Evolutionary conservation across 2,888 invertebrate species (phyloP).

Genomic region (Ramazzottius varieornatus): DNA sequence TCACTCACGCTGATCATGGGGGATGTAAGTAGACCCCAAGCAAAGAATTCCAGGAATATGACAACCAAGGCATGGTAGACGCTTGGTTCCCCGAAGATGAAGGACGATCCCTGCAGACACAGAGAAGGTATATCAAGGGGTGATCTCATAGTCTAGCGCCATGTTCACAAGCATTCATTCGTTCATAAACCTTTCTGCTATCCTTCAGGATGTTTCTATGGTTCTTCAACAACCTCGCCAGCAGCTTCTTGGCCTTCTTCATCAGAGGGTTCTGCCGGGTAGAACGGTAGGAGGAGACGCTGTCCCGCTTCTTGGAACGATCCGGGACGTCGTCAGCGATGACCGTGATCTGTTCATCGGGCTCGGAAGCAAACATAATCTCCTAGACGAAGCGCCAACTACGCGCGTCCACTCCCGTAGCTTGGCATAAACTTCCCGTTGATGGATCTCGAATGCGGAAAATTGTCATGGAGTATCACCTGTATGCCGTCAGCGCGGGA

Average conservation of each 20-base stretch:
- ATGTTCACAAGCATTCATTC: background rate
- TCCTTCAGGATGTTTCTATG: background rate
- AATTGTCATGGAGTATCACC: too few species aligned
- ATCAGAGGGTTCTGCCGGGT: background rate
- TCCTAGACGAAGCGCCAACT: too few species aligned
- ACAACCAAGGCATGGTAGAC: slow-evolving; percentile 95
- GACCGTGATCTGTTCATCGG: background rate
- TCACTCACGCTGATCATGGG: slow-evolving; percentile 45
- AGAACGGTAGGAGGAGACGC: background rate
- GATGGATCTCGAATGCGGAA: too few species aligned
- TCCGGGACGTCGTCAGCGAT: background rate
- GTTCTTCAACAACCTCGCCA: background rate
- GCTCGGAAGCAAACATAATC: background rate
- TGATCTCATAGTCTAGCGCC: background rate
- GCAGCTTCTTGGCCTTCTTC: background rate
- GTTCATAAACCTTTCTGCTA: background rate
- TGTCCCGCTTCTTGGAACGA: background rate
- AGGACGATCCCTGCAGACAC: background rate
- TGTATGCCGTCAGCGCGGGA: too few species aligned
- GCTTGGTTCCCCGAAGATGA: slow-evolving; percentile 53
- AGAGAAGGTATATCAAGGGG: background rate
- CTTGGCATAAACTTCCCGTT: too few species aligned
- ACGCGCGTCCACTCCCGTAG: too few species aligned
- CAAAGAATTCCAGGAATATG: slow-evolving; percentile 98
- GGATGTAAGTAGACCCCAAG: slow-evolving; percentile 94